A percentile compares a stretch with the other conserved stretches of the same genome.
Evolutionary conservation across 2,797 vertebrate genomes (phyloP).

Genomic region (Lacerta viridis): DNA sequence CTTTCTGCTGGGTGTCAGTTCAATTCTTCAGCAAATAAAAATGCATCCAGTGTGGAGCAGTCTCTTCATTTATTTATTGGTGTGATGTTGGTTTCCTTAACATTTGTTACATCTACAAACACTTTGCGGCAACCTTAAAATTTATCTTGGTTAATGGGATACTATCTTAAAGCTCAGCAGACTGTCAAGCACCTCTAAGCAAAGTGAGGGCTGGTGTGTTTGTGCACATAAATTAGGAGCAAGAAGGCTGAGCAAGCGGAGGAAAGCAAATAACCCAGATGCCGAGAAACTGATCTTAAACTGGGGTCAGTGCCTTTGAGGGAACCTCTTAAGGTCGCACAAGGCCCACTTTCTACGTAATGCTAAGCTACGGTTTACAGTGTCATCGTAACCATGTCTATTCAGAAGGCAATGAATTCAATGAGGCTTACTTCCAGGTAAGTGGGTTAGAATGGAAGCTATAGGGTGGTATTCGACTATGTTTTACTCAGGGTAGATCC

Average conservation of each 20-base stretch:
- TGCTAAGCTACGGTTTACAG: neutral
- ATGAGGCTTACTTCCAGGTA: too few relatives aligned
- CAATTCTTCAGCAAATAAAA: conserved; percentile 1
- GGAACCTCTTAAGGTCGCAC: neutral
- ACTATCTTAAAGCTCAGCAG: neutral
- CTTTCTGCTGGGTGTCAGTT: neutral
- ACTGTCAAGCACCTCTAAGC: neutral
- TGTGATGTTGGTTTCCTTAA: neutral
- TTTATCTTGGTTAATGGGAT: neutral
- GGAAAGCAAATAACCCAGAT: neutral
- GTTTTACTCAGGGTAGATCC: too few relatives aligned
- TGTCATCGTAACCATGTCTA: neutral
- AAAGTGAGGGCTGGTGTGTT: neutral
- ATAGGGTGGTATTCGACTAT: too few relatives aligned
- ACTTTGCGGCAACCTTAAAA: neutral
- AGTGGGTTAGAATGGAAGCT: too few relatives aligned
- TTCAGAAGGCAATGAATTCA: too few relatives aligned
- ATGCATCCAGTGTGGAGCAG: too few relatives aligned
- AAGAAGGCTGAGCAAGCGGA: neutral
- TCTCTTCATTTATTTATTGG: conserved; percentile 28
- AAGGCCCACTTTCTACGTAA: neutral
- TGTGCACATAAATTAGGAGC: conserved; percentile 2
- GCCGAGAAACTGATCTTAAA: neutral
- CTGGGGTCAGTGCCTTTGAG: neutral
- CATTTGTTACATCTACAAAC: neutral